Evolutionary conservation across 2,113 vertebrate genomes (phyloP), one percentile per base, ranked within the genome.

Genomic region (Suncus etruscus): DNA sequence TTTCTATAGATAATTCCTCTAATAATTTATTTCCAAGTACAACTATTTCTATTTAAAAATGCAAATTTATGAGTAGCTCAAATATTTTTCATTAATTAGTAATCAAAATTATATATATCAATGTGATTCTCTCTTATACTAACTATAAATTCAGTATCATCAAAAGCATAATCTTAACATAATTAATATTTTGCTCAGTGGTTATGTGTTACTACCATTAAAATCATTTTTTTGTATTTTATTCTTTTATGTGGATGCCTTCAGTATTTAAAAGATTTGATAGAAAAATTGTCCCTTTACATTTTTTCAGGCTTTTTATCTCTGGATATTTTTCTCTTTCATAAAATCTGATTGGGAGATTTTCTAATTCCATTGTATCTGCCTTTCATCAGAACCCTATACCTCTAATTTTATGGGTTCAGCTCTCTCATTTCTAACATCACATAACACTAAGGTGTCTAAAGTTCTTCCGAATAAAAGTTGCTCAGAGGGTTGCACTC

Each of bases 161-260:
- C 89, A 78, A 86, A n/a, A 74, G 39, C 82, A 6, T 89, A 74
- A 58, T 86, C 9, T 31, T 45, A 69, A 54, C 31, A 83, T 73
- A 58, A 92, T 87, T 83, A 94, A 39, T 68, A 65, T 86, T 91
- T 87, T 90, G 18, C 11, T 31, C 50, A 45, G 29, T 29, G 8
- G 2, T 39, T 74, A 2, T 61, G 87, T 16, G 6, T 86, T 66
- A 72, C 80, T 16, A n/a, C n/a, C 89, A 92, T 32, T 87, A 91
- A 90, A 73, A 69, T 39, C 39, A 39, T 39, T 39, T 3, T 39
- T 39, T 50, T 78, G 22, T 85, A 2, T 29, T 85, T 10, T 86
- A 54, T 32, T 86, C 25, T 76, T 14, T 85, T 80, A 51, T 8
- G 70, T 20, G 74, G 15, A 73, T 65, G 18, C 3, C 70, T 32